Percentiles rank a stretch among this genome's conserved stretches.
Evolutionary conservation across 2,113 vertebrate species (phyloP).

Genomic region (Balaenoptera acutorostrata): DNA sequence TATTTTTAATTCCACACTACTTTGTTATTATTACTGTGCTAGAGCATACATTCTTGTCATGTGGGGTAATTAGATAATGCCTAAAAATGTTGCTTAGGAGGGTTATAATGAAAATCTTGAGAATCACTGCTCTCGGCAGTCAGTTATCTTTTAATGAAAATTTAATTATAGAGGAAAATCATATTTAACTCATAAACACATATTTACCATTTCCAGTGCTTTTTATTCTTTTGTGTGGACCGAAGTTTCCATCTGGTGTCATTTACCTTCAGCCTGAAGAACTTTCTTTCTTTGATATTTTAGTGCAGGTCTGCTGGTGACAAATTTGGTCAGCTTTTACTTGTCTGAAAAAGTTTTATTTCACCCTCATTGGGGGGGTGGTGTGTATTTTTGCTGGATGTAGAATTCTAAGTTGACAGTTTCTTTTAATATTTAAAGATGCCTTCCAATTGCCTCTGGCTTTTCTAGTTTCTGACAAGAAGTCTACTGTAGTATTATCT

Average conservation of each 20-base stretch:
- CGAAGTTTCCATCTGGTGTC: background rate
- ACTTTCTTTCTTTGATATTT: background rate
- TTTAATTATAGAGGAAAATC: background rate
- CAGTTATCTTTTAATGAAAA: background rate
- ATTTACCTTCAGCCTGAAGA: background rate
- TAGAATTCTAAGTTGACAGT: background rate
- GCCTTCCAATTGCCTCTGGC: background rate
- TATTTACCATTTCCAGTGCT: background rate
- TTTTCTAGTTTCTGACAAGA: background rate
- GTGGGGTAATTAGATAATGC: background rate
- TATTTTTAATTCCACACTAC: background rate
- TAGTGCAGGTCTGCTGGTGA: background rate
- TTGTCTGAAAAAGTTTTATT: background rate
- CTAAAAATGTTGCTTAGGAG: background rate
- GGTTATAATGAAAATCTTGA: background rate
- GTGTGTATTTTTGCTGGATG: background rate
- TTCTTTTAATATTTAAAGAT: background rate
- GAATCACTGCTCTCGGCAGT: background rate
- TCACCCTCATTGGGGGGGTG: background rate
- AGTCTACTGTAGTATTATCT: background rate
- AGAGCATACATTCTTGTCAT: background rate
- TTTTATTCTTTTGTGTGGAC: background rate
- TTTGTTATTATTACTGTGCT: background rate
- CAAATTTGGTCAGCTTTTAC: background rate
- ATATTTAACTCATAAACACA: background rate